Base-by-base conservation (phyloP, 2,113 vertebrate species). In the Myxocyprinus asiaticus region DNA sequence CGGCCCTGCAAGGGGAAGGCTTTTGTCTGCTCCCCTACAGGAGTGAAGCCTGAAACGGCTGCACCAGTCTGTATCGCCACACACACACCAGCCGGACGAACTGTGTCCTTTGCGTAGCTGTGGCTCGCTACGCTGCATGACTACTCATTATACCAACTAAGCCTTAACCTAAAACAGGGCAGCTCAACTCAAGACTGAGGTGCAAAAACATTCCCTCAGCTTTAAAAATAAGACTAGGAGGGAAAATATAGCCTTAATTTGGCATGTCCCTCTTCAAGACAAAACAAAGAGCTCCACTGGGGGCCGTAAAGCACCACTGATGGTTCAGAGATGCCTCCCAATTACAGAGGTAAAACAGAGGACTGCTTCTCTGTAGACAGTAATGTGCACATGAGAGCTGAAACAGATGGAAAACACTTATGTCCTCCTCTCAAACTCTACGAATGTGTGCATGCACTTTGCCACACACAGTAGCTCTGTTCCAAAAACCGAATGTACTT, bases 11-110 rank as follows among this genome's bases (percentile, higher is more conserved):
- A 1, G 59, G 45, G 61, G 73, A 73, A 67, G 73, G 47, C 62
- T n/a, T 77, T 83, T 83, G 82, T 80, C 73, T 81, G 55, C 5
- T 9, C 44, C 78, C 61, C 72, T 67, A 77, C 61, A 72, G 45
- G 71, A 76, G 42, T 10, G 12, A 71, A 67, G 77, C 43, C 56
- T 84, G 67, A 77, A 84, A 74, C 58, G 74, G 55, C 55, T 68
- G 63, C 62, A 77, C 62, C 53, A 53, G 81, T 68, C 75, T 61
- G 43, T 12, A 33, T 63, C 12, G 6, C 11, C 11, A 14, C 66
- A 72, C 50, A 66, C 55, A 33, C 68, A n/a, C 64, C 67, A 6
- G 64, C 51, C 12, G 70, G 53, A 47, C 17, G 64, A 7, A 59
- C 33, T 44, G 14, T 45, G n/a, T 45, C 12, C 48, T 55, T 48